A percentile compares a stretch with the other conserved stretches of the same genome.
Conservation (phyloP, 1,140 invertebrate genomes). For the Pomacea maculata region DNA sequence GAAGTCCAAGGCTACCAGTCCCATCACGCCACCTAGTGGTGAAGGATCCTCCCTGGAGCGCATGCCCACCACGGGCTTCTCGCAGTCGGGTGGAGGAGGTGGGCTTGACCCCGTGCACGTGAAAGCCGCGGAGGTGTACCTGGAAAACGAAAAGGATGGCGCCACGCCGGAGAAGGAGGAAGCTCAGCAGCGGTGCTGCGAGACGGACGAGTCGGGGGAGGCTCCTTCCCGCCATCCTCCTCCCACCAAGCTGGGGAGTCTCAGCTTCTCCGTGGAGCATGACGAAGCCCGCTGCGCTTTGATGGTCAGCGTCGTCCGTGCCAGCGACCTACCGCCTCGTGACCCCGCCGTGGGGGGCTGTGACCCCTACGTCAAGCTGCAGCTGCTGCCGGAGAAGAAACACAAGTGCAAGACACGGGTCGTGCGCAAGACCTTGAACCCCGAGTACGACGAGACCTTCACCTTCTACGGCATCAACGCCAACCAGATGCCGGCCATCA, state of each 20-base stretch:
- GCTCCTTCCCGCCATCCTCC: conserved; percentile 45
- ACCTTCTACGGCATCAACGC: conserved; percentile 80
- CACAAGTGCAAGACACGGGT: conserved; percentile 88
- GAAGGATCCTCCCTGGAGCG: conserved; percentile 37
- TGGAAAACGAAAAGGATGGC: conserved; percentile 67
- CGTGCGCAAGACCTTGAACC: conserved; percentile 84
- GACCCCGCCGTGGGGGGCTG: conserved; percentile 74
- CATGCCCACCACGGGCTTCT: conserved; percentile 42
- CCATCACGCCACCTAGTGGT: conserved; percentile 47
- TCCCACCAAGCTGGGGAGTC: conserved; percentile 77
- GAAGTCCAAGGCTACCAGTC: conserved; percentile 57
- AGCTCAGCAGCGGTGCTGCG: not conserved
- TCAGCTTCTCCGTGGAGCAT: conserved; percentile 80
- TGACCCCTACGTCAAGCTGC: conserved; percentile 88
- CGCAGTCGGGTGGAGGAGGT: conserved; percentile 32
- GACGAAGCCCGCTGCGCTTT: conserved; percentile 88
- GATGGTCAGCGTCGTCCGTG: conserved; percentile 87
- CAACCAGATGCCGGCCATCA: conserved; percentile 77
- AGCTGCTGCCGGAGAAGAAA: conserved; percentile 84
- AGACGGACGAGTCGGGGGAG: conserved; percentile 55
- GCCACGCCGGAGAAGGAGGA: conserved; percentile 73
- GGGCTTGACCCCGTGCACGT: conserved; percentile 38
- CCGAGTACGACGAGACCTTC: conserved; percentile 88
- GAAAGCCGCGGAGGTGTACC: conserved; percentile 45
- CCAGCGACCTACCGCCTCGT: conserved; percentile 53